Evolutionary conservation across 2,888 invertebrate genomes (phyloP), one percentile per base, ranked within the genome.

Genomic region (Galeopsomyia nigrocyanea): DNA sequence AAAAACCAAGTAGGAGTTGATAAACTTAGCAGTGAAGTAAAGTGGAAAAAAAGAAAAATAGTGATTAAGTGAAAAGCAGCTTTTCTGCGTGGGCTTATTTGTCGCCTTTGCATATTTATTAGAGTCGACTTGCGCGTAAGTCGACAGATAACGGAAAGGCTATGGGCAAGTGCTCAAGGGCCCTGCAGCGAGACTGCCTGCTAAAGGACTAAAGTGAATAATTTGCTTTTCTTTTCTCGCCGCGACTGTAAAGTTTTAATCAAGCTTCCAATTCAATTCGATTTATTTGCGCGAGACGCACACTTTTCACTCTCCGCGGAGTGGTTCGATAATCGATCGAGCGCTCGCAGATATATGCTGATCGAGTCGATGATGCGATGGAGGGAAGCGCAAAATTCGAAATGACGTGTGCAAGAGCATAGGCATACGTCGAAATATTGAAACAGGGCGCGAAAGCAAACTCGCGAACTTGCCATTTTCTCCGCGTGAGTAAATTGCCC

Each of bases 51-150:
- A 74, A 65, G 58, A 62, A 68, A 39, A 74, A 65, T 65, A 61
- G 71, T 65, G 56, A 71, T 71, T 64, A 63, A 73, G 73, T 66
- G 64, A 60, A 68, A 75, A 75, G 73, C 60, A 73, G 75, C 73
- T 75, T 72, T 75, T 26, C 65, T 73, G 68, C 78, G 76, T 68
- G 73, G 68, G 75, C 79, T 80, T 81, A 81, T 79, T 82, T 80
- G 79, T 75, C 76, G 76, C 73, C 79, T 79, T 81, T 83, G 83
- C 81, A 84, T 84, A 84, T 84, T 84, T 83, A 84, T 84, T 79
- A 82, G 81, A 75, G 78, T 78, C 17, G 14, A 17, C 61, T 26
- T n/a, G n/a, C n/a, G 67, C 53, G 68, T 67, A 71, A 66, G 74
- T 65, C 73, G 72, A 75, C 76, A 78, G 75, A 75, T 77, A 80